Conservation (phyloP, 2,797 vertebrate species). For the Clamator glandarius region DNA sequence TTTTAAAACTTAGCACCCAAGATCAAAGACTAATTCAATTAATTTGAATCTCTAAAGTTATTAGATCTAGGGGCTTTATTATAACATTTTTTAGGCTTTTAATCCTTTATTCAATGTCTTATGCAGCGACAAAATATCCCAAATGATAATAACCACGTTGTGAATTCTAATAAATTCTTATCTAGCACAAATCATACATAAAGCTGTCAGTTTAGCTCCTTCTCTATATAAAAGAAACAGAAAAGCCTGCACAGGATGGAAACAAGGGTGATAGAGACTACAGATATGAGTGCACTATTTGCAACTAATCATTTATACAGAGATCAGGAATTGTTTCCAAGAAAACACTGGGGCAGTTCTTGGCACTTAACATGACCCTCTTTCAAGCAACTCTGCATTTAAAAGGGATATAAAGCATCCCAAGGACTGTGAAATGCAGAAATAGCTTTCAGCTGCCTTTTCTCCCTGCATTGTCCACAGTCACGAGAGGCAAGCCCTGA, state of each 20-base stretch:
- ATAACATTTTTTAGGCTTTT: conserved; percentile 69
- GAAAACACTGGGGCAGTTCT: background rate
- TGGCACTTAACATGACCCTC: background rate
- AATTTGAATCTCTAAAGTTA: conserved; percentile 71
- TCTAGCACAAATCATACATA: conserved; percentile 52
- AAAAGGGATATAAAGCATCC: background rate
- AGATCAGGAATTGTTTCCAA: conserved; percentile 30
- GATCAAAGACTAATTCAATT: conserved; percentile 77
- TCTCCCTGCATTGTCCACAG: background rate
- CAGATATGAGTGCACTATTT: conserved; percentile 30
- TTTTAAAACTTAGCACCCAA: conserved; percentile 54
- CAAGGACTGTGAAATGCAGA: conserved; percentile 2
- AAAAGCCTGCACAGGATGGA: conserved; percentile 9
- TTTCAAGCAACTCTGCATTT: background rate
- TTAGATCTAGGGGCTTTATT: conserved; percentile 59
- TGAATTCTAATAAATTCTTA: conserved; percentile 67
- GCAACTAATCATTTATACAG: conserved; percentile 17
- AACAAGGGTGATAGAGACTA: conserved; percentile 20
- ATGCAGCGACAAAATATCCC: conserved; percentile 27
- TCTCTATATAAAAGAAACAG: conserved; percentile 20
- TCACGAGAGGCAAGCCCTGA: background rate
- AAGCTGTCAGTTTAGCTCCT: conserved; percentile 55
- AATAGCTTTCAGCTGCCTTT: conserved; percentile 9
- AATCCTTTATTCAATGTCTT: conserved; percentile 66
- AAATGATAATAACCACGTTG: conserved; percentile 54